A percentile compares a stretch with the other conserved stretches of the same genome.
Conservation (phyloP, 2,113 vertebrate genomes). For the Microtus montanus region DNA sequence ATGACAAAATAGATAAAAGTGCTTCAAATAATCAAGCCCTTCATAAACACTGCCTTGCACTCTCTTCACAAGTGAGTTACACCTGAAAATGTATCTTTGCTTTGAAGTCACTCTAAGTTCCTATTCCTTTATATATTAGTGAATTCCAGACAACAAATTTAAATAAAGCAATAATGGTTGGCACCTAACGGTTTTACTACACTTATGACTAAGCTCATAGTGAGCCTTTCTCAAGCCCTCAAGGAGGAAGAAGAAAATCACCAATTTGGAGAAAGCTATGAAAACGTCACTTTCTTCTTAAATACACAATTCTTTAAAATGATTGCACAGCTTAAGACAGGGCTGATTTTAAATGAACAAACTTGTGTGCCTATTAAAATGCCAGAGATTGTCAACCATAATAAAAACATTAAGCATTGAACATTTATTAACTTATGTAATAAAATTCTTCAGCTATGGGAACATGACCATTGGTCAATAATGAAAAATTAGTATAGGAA, state of each 20-base stretch:
- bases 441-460: slow-evolving; percentile 18
- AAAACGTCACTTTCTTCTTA: slow-evolving; percentile 34
- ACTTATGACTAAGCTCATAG: background rate
- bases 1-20: background rate
- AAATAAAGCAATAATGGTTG: slow-evolving; percentile 36
- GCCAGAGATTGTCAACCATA: slow-evolving; percentile 20
- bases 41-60: background rate
- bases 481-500: slow-evolving; percentile 27
- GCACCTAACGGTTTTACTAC: background rate
- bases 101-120: slow-evolving; percentile 39
- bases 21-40: slow-evolving; percentile 23
- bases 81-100: background rate
- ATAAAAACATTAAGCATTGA: slow-evolving; percentile 41
- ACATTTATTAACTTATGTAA: slow-evolving; percentile 33
- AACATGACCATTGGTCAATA: slow-evolving; percentile 40
- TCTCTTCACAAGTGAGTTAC: slow-evolving; percentile 23
- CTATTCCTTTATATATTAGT: background rate
- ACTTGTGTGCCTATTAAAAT: slow-evolving; percentile 41
- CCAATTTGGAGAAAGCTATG: slow-evolving; percentile 10
- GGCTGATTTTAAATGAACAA: slow-evolving; percentile 17
- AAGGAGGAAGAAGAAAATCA: slow-evolving; percentile 44
- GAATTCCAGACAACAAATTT: slow-evolving; percentile 45
- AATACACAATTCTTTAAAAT: background rate
- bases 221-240: slow-evolving; percentile 34
- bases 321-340: background rate